These are phyloP conservation scores for Tipula lateralis DNA, from an alignment of 2,888 invertebrate species.

Conservation along the genomic window DNA sequence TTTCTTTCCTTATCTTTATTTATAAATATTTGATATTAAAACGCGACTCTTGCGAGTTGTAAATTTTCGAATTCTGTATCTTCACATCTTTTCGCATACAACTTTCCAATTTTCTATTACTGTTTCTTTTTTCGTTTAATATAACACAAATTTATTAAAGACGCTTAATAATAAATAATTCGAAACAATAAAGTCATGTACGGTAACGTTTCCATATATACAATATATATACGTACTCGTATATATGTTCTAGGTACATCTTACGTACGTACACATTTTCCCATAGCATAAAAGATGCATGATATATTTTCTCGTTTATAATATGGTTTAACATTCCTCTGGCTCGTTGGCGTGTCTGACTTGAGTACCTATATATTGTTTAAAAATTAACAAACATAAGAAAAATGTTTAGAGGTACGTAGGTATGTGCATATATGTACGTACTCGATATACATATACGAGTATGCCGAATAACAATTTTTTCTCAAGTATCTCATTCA, in stretches of 20 bases:
- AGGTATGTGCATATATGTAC: background rate
- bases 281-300: background rate
- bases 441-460: background rate
- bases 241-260: background rate
- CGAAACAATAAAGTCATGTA: background rate
- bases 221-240: background rate
- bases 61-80: background rate
- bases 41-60: conserved; percentile 1
- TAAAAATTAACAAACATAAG: background rate
- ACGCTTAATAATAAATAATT: conserved; percentile 19
- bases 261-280: background rate
- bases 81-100: background rate
- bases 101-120: conserved; percentile 6
- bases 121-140: background rate
- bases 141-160: background rate
- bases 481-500: background rate
- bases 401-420: background rate
- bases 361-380: background rate
- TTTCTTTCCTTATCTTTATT: background rate
- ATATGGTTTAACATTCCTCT: background rate
- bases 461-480: background rate
- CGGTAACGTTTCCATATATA: background rate
- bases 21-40: conserved; percentile 24
- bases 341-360: background rate
- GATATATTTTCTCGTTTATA: background rate